Conservation (phyloP, 2,113 vertebrate species). For the mouse (Mus musculus) region GRCm39 chrX:105654001-105654500, state of each 20-base stretch:
- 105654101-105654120: slow-evolving; percentile 23
- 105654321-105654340: background rate
- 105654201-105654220: background rate
- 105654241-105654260: background rate
- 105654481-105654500: background rate
- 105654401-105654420: background rate
- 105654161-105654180: background rate
- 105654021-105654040: slow-evolving; percentile 17
- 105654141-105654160: slow-evolving; percentile 7
- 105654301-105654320: slow-evolving; percentile 42
- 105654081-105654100: background rate
- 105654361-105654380: slow-evolving; percentile 24
- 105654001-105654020: slow-evolving; percentile 28
- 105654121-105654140: background rate
- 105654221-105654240: background rate
- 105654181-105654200: background rate
- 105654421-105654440: slow-evolving; percentile 3
- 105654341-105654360: slow-evolving; percentile 30
- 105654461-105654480: background rate
- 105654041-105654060: background rate
- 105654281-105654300: slow-evolving; percentile 37
- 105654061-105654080: background rate
- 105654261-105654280: background rate
- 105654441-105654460: slow-evolving; percentile 16
- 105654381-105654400: background rate